These are phyloP conservation scores for Latheticus oryzae DNA, from an alignment of 2,888 invertebrate species.

Conservation along the genomic window DNA sequence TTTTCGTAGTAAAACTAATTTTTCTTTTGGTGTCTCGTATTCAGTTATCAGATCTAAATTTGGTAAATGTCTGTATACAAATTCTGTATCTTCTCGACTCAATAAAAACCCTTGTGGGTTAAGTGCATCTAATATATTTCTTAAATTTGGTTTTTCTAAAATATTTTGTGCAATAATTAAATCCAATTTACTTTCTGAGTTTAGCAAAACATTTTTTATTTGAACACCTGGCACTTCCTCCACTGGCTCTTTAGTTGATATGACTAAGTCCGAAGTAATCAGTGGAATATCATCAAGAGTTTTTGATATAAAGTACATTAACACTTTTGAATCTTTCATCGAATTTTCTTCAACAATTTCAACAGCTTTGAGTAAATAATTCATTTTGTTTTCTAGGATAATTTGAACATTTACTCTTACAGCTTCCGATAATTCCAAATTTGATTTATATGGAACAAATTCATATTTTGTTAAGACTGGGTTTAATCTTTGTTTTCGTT, in stretches of 20 bases:
- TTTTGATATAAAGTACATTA: conserved; percentile 6
- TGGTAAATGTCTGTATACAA: no score
- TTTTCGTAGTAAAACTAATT: no score
- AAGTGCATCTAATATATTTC: not conserved
- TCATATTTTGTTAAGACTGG: conserved; percentile 82
- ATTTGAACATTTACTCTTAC: conserved; percentile 76
- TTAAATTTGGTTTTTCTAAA: not conserved
- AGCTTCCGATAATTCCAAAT: conserved; percentile 58
- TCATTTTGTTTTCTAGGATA: conserved; percentile 74
- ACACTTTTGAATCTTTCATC: not conserved
- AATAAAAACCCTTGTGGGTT: conserved; percentile 5
- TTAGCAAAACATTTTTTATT: conserved; percentile 1
- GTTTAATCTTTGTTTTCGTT: conserved; percentile 75
- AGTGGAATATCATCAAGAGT: conserved; percentile 12
- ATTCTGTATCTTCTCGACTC: conserved; percentile 1
- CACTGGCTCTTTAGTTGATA: conserved; percentile 2
- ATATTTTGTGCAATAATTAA: conserved; percentile 6
- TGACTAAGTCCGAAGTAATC: not conserved
- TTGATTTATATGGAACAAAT: conserved; percentile 73
- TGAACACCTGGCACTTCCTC: conserved; percentile 7
- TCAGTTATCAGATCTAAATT: no score
- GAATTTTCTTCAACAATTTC: conserved; percentile 52
- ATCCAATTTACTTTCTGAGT: not conserved
- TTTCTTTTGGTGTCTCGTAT: no score
- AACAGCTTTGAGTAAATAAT: conserved; percentile 66